Base-by-base conservation (phyloP, 2,888 invertebrate species). In the Axea sp. region DNA sequence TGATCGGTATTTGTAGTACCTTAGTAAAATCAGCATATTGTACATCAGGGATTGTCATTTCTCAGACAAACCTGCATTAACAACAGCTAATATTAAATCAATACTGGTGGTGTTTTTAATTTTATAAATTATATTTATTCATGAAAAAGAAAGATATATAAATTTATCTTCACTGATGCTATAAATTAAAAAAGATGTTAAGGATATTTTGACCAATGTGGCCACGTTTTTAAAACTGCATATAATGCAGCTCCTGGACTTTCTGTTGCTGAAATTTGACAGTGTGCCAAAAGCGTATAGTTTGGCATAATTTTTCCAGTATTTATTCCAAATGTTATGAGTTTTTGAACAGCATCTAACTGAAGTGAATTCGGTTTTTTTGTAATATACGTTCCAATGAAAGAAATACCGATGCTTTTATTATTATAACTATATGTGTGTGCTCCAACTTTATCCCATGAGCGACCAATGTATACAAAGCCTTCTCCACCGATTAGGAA, bases 401-500 rank as follows among this genome's bases (percentile, higher is more conserved):
- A 93, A 2, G 92, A 92, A 4, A 95, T 91, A 1, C 92, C 93
- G 19, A 94, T 90, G 80, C 93, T 93, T 47, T 87, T 89, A 7
- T 84, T 85, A 82, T 94, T 94, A 82, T 91, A 93, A 33, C 91
- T 82, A 31, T 89, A 89, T 0, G 94, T 90, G 80, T 95, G 94
- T 0, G 94, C 92, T 0, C 95, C 95, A 33, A 91, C 88, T 65
- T 87, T 86, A 75, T 92, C 90, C 95, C 95, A 95, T 0, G 93
- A 93, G 2, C 94, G 91, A 0, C 93, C 94, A 76, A 90, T 91
- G 83, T 94, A 95, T 0, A 92, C 92, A 4, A 91, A 89, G 0
- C 94, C 95, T 81, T 95, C 94, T 2, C 94, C 94, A 0, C 94
- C 95, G 1, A 95, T 90, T 1, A 95, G 86, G 78, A 94, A 96